Conservation (phyloP, 2,113 vertebrate species). For the Tetraodon nigroviridis region DNA sequence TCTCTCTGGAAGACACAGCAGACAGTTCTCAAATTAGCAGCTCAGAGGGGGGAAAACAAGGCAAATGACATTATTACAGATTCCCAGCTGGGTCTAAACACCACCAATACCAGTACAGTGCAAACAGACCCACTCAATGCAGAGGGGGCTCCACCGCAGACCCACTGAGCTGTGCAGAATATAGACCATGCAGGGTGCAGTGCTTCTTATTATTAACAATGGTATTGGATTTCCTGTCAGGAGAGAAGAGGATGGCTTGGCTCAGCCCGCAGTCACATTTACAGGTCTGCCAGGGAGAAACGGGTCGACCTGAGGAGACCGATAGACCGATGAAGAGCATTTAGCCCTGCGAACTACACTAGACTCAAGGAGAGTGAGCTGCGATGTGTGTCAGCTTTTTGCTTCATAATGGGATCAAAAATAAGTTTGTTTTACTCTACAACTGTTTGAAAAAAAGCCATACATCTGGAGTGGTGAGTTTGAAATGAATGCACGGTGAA, state of each 20-base stretch:
- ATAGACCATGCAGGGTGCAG: slow-evolving; percentile 23
- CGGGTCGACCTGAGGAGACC: slow-evolving; percentile 49
- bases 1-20: slow-evolving; percentile 34
- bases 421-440: slow-evolving; percentile 45
- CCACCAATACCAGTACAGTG: slow-evolving; percentile 34
- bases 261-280: slow-evolving; percentile 54
- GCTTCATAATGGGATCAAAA: slow-evolving; percentile 31
- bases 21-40: slow-evolving; percentile 45
- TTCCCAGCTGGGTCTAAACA: slow-evolving; percentile 41
- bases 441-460: slow-evolving; percentile 23
- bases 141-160: slow-evolving; percentile 24
- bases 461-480: slow-evolving; percentile 6
- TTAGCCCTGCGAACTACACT: slow-evolving; percentile 46
- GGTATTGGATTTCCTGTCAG: slow-evolving; percentile 42
- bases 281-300: slow-evolving; percentile 49
- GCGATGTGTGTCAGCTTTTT: slow-evolving; percentile 35
- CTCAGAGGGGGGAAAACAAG: slow-evolving; percentile 31
- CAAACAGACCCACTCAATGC: slow-evolving; percentile 4
- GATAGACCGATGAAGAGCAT: slow-evolving; percentile 51
- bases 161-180: slow-evolving; percentile 50
- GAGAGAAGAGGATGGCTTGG: slow-evolving; percentile 40
- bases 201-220: slow-evolving; percentile 45
- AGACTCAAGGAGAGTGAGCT: slow-evolving; percentile 24
- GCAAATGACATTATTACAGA: slow-evolving; percentile 45
- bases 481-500: slow-evolving; percentile 14